phyloP scores from a whole-genome alignment of 2,888 invertebrate genomes.

The Heliconius ethilla region DNA sequence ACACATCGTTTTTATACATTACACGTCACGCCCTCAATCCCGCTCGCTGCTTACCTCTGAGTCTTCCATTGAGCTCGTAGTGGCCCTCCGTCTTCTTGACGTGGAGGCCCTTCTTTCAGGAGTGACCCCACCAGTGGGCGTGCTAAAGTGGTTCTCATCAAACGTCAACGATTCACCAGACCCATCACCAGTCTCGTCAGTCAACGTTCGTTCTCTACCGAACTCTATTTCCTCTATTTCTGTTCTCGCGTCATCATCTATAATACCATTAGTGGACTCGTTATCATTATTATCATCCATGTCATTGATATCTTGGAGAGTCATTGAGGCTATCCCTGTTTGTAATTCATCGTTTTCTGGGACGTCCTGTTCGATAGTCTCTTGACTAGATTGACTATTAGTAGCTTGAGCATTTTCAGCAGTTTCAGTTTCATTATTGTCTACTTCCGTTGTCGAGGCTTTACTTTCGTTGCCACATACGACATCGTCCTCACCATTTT shows the following conservation, averaged over 20 bases:
- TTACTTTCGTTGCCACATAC: slow-evolving; percentile 67
- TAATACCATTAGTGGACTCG: slow-evolving; percentile 38
- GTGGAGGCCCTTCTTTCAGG: slow-evolving; percentile 55
- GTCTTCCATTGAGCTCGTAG: slow-evolving; percentile 69
- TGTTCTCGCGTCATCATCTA: slow-evolving; percentile 45
- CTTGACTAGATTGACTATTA: slow-evolving; percentile 49
- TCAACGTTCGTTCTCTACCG: slow-evolving; percentile 42
- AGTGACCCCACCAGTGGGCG: slow-evolving; percentile 67
- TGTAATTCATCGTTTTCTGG: slow-evolving; percentile 37
- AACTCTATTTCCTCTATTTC: slow-evolving; percentile 45
- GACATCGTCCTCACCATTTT: slow-evolving; percentile 76
- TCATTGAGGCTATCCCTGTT: slow-evolving; percentile 44
- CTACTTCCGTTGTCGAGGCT: slow-evolving; percentile 27
- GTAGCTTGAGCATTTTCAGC: slow-evolving; percentile 58
- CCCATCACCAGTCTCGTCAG: slow-evolving; percentile 46
- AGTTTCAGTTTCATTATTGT: slow-evolving; percentile 45
- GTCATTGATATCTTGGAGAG: background rate
- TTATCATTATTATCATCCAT: slow-evolving; percentile 37
- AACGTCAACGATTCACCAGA: slow-evolving; percentile 65
- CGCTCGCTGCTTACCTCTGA: slow-evolving; percentile 73
- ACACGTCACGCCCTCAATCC: slow-evolving; percentile 56
- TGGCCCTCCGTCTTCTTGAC: slow-evolving; percentile 53
- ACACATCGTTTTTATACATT: slow-evolving; percentile 41
- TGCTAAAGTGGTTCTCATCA: slow-evolving; percentile 80
- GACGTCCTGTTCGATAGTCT: slow-evolving; percentile 44